Evolutionary conservation across 2,797 vertebrate species (phyloP), one percentile per base, ranked within the genome.

Genomic region (Heliangelus exortis): DNA sequence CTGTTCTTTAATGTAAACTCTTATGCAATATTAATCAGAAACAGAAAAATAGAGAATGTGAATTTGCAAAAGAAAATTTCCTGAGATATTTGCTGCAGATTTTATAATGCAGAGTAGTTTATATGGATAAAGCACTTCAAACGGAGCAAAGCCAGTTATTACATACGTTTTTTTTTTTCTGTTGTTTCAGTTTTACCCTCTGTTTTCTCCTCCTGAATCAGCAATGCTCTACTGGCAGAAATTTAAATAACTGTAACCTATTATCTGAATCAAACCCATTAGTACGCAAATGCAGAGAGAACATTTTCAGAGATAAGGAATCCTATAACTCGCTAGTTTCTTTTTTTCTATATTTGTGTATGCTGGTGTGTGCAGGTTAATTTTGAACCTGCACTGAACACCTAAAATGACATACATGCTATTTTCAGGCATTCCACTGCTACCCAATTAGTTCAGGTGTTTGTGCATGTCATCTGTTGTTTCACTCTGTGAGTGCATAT

Each of bases 271-370:
- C 72, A 59, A 81, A 62, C 9, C 7, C 12, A 41, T 41, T 43
- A 81, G 36, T 9, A 93, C 69, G 72, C 82, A 94, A 92, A 93
- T 53, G 55, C 22, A 88, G 65, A 54, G 17, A 85, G 36, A 29
- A 51, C 51, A 47, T 58, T 92, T 93, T 87, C 54, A 73, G 28
- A 93, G 77, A 51, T 22, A 71, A 81, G 91, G 68, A 81, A 91
- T 62, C 12, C 3, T 8, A 75, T 53, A 31, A 8, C 6, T 15
- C 31, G 1, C 0, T 39, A 2, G 54, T 81, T 77, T 28, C 0
- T 55, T 71, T 53, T 55, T 7, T 14, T 72, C 6, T 9, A 1
- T 54, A 66, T 92, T 4, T 29, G 7, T 47, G 26, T n/a, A 2
- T 8, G 19, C 1, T 0, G 15, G 41, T 13, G 15, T 47, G 15